Evolutionary conservation across 2,797 vertebrate species (phyloP).

Genomic region (Lophura swinhoii): DNA sequence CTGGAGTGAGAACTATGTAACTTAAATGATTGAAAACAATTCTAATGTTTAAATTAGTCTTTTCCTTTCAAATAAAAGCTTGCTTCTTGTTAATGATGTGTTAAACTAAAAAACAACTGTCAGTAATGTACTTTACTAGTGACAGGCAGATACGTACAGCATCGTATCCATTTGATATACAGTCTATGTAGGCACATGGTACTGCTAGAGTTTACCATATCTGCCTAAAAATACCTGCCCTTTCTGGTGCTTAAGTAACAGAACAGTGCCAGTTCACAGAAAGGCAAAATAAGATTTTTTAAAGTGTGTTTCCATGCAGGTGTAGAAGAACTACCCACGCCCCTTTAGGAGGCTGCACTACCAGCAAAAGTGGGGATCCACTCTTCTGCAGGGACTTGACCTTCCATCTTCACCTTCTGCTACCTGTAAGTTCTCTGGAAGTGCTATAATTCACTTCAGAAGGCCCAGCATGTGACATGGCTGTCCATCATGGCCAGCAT

Average conservation of each 20-base stretch:
- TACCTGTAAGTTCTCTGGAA: neutral
- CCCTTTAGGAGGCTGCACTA: rapidly evolving
- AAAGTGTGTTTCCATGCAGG: neutral
- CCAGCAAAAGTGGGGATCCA: neutral
- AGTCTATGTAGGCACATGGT: neutral
- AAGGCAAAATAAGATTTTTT: neutral
- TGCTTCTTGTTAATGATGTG: slow-evolving; percentile 40
- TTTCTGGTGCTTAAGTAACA: neutral
- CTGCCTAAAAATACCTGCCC: neutral
- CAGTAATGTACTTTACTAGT: neutral
- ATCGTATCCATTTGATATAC: neutral
- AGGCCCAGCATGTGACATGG: neutral
- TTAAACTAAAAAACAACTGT: neutral
- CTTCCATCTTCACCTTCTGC: rapidly evolving
- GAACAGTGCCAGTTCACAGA: neutral
- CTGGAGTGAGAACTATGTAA: slow-evolving; percentile 52
- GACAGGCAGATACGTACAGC: neutral
- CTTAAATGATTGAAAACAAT: slow-evolving; percentile 67
- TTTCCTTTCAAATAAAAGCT: neutral
- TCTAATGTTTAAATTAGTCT: slow-evolving; percentile 48
- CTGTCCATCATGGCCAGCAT: neutral
- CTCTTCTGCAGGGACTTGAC: rapidly evolving
- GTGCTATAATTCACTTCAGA: neutral
- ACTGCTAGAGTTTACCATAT: neutral
- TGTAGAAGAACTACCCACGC: neutral